These are phyloP conservation scores for Crypturellus undulatus DNA, from an alignment of 2,113 vertebrate genomes.

Conservation along the genomic window DNA sequence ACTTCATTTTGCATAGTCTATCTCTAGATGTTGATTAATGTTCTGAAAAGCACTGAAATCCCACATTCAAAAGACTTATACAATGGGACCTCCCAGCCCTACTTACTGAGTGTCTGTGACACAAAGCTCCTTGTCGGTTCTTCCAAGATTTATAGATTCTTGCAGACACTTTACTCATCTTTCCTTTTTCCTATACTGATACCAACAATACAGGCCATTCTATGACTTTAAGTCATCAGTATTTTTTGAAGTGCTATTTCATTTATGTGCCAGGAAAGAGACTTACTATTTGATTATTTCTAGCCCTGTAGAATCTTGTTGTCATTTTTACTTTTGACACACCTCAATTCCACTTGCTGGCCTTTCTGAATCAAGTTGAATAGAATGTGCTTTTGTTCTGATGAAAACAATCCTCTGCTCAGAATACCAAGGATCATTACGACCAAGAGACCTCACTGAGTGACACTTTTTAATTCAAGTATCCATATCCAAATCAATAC, in stretches of 20 bases:
- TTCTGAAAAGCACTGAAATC: background rate
- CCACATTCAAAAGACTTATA: accelerated
- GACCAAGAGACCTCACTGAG: background rate
- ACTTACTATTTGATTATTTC: background rate
- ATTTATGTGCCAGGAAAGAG: background rate
- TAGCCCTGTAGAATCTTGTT: background rate
- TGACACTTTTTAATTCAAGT: slow-evolving; percentile 25
- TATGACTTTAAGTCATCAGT: background rate
- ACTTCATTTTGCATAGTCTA: background rate
- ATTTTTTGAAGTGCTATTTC: background rate
- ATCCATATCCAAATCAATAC: background rate
- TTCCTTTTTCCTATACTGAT: background rate
- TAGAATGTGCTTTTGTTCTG: background rate
- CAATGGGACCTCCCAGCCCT: background rate
- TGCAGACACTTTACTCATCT: background rate
- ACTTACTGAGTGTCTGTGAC: background rate
- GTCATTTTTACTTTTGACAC: background rate
- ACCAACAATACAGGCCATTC: background rate
- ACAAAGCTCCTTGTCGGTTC: background rate
- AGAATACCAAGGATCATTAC: background rate
- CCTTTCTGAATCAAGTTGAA: background rate
- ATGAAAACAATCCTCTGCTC: background rate
- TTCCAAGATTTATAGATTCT: background rate
- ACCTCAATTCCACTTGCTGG: background rate
- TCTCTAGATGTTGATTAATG: background rate